Base-by-base conservation (phyloP, 2,888 invertebrate genomes). In the Cinara cedri region DNA sequence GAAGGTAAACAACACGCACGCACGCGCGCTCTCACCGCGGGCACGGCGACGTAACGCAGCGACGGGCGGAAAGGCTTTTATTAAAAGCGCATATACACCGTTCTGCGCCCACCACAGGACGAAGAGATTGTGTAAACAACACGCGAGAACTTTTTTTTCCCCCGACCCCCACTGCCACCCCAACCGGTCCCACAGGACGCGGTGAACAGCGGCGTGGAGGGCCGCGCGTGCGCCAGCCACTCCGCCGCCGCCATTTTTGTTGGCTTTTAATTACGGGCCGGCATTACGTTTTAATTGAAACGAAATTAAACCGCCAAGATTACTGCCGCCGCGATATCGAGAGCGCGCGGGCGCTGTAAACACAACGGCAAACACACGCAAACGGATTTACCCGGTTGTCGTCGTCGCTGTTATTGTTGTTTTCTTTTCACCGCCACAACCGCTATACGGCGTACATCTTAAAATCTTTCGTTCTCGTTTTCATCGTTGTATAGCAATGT, bases 251-350 rank as follows among this genome's bases (percentile, higher is more conserved):
- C 78, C 78, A 78, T 78, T 78, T 78, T 78, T 70, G 78, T 70
- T 70, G 78, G 78, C 68, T 78, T 78, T 78, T 78, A 78, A 78
- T 78, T 78, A 78, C 68, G 68, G 26, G 68, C 16, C 46, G 70
- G 78, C 68, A 78, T 78, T 78, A 62, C 78, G 78, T 78, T 78
- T 78, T 78, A 78, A 78, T 78, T 78, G 78, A 78, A 78, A 68
- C 68, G 78, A 78, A 78, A 78, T 78, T 78, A 78, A 78, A 78
- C 78, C 68, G 68, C 60, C 60, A 60, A 78, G 78, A 78, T 78
- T 78, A 78, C 78, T 60, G 42, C 51, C 62, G 62, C 74, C 34
- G 42, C 74, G 19, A 34, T n/a, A 1, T 8, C 34, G 11, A 26
- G 13, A 19, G 3, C 44, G 16, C 49, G 3, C 13, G 24, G 24